phyloP scores from a whole-genome alignment of 2,113 vertebrate species.

The Coptodon bakossiorum region DNA sequence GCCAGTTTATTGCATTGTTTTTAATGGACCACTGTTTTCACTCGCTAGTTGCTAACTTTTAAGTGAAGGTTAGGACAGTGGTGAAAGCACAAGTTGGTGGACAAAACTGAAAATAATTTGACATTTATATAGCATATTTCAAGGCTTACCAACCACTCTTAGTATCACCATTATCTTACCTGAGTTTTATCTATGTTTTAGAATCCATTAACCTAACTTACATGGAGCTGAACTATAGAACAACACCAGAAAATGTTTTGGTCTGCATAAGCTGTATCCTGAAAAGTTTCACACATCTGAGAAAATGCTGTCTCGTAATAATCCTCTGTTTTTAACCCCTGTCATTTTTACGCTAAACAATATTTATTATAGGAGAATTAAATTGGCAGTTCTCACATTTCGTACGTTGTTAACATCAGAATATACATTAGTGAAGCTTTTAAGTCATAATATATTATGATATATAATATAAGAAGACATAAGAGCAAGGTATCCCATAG shows the following conservation, averaged over 20 bases:
- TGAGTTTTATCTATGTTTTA: not conserved
- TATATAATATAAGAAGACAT: not conserved
- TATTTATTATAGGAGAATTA: not conserved
- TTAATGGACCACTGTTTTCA: too few species aligned
- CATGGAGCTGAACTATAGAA: not conserved
- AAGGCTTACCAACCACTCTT: not conserved
- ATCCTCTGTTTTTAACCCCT: not conserved
- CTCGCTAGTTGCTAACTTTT: too few species aligned
- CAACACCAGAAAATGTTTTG: not conserved
- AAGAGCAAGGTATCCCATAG: not conserved
- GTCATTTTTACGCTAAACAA: not conserved
- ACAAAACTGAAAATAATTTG: not conserved
- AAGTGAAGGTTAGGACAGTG: not conserved
- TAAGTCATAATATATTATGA: not conserved
- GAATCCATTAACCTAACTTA: not conserved
- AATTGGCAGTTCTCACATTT: not conserved
- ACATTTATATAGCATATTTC: not conserved
- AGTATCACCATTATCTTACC: not conserved
- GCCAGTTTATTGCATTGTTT: too few species aligned
- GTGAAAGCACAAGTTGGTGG: not conserved
- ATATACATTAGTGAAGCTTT: not conserved
- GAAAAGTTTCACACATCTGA: not conserved
- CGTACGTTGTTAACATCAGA: not conserved
- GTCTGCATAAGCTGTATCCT: rapidly evolving
- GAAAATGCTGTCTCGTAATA: rapidly evolving